Base-by-base conservation (phyloP, 2,113 vertebrate species). In the Ornithorhynchus anatinus region DNA sequence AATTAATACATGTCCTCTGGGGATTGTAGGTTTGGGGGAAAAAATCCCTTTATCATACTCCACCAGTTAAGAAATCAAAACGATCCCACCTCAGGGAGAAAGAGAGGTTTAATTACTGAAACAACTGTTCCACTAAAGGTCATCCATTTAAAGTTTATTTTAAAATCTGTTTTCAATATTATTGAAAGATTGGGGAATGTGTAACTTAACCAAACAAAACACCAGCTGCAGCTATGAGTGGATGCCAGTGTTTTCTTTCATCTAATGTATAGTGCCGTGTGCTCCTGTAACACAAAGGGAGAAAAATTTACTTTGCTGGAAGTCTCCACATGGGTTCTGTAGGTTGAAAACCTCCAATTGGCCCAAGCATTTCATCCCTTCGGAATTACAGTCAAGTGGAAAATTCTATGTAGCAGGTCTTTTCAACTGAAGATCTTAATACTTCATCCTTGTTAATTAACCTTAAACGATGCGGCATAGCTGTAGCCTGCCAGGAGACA, bases 31-130 rank as follows among this genome's bases (percentile, higher is more conserved):
- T 44, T 47, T 40, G n/a, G 54, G 66, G 29, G 39, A 23, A 64
- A 67, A n/a, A n/a, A n/a, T n/a, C 35, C 63, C 47, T 62, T 64
- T 50, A 61, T 65, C 64, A 70, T 20, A 57, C 80, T 50, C 29
- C 45, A 23, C 37, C 19, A 10, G 39, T 66, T 43, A 40, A 1
- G 7, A 71, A 54, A 64, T 69, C 50, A 61, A 60, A 81, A 66
- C 45, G 45, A 45, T 33, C 48, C 29, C 14, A 31, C 48, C 17
- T 31, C 47, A 38, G 48, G 54, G 42, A 77, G 40, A 77, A 64
- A 45, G 19, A 52, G 22, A 82, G 76, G 47, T 61, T 76, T 80
- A 78, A 69, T 44, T 58, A 77, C 57, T 7, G 27, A 17, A 50
- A 40, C 3, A 22, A 27, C 0, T n/a, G 11, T 36, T 57, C 63